Conservation (phyloP, 1,140 invertebrate species). For the Diabrotica virgifera region DNA sequence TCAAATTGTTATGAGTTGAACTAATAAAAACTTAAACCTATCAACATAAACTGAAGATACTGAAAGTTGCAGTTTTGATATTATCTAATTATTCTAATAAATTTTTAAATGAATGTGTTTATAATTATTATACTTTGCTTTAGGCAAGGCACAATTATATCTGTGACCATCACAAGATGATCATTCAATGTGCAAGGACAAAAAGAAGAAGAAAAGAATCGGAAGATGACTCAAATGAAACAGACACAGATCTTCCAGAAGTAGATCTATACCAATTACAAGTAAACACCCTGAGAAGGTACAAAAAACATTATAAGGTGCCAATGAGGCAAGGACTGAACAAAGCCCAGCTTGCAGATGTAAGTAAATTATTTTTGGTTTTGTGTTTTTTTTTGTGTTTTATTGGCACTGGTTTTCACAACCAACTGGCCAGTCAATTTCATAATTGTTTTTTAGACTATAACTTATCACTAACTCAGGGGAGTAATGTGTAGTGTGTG, state of each 20-base stretch:
- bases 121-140: slow-evolving; percentile 36
- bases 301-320: slow-evolving; percentile 92
- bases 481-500: too few species aligned
- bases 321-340: slow-evolving; percentile 85
- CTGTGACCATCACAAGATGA: slow-evolving; percentile 93
- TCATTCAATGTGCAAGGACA: slow-evolving; percentile 89
- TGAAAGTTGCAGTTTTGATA: too few species aligned
- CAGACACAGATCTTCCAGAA: slow-evolving; percentile 83
- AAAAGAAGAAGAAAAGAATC: slow-evolving; percentile 85
- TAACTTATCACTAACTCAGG: too few species aligned
- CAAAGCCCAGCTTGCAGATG: slow-evolving; percentile 93
- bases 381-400: background rate
- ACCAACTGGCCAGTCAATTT: too few species aligned
- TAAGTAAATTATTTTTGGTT: slow-evolving; percentile 63
- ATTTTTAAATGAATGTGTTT: too few species aligned
- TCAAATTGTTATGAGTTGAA: too few species aligned
- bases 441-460: too few species aligned
- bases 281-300: slow-evolving; percentile 87
- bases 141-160: slow-evolving; percentile 94
- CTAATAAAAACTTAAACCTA: too few species aligned
- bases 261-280: slow-evolving; percentile 91
- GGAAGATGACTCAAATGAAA: slow-evolving; percentile 87
- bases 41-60: too few species aligned
- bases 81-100: too few species aligned
- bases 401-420: too few species aligned